Base-by-base conservation (phyloP, 2,888 invertebrate species). In the Amphipyra berbera region DNA sequence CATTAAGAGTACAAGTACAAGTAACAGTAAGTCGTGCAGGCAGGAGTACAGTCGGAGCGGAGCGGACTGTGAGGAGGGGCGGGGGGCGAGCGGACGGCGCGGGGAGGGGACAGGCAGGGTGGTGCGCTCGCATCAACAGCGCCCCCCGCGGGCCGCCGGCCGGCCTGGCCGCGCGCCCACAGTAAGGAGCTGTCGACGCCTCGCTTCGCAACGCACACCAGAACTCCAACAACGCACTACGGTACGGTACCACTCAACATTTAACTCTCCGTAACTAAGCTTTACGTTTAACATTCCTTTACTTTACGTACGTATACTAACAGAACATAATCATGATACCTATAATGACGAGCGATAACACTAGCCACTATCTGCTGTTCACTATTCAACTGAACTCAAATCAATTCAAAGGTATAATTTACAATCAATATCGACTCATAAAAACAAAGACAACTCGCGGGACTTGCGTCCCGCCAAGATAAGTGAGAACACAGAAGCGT, bases 401-500 rank as follows among this genome's bases (percentile, higher is more conserved):
- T 85, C 86, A 89, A 90, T 88, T 92, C 90, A 93, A 91, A 93
- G 88, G 85, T 93, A 91, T 93, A 91, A 89, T 90, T 92, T 93
- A 93, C 92, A 93, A 93, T 92, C 90, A 94, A 91, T 92, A 93
- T 88, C 90, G 93, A 94, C 90, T 93, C 90, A 94, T 88, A 92
- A 93, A 90, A 90, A 93, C 90, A 94, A 90, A 92, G 93, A 93
- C 93, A 94, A 94, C 82, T 88, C 82, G 86, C 91, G 92, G 91
- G 92, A 94, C 94, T 93, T 90, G 89, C 92, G 92, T 91, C 94
- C 94, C 94, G 89, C 92, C 88, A 90, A 93, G 92, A 92, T 94
- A 94, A 94, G 94, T 94, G 94, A 95, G 93, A 95, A 95, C 95
- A 95, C 95, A 95, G 95, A 95, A 95, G 95, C 95, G 95, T 95